Evolutionary conservation across 2,888 invertebrate genomes (phyloP).

Genomic region (Liposcelis brunnea): DNA sequence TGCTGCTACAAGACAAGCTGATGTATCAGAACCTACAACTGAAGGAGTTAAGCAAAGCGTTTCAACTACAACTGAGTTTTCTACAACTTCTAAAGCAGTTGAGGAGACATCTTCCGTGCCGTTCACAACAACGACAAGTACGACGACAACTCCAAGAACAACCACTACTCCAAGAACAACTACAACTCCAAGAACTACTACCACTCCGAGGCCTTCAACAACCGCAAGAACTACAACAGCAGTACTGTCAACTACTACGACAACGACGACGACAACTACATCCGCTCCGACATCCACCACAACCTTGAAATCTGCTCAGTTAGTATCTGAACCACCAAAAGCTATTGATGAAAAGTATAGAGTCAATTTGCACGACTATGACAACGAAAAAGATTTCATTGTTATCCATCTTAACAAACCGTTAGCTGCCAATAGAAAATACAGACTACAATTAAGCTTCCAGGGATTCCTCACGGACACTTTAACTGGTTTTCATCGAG

Average conservation of each 20-base stretch:
- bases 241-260: too few species aligned
- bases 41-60: too few species aligned
- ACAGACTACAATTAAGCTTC: slow-evolving; percentile 12
- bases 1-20: too few species aligned
- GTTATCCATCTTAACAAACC: neutral
- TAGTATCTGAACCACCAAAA: neutral
- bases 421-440: slow-evolving; percentile 4
- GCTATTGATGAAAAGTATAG: neutral
- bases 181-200: neutral
- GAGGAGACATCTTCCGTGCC: too few species aligned
- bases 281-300: neutral
- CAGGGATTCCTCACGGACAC: slow-evolving; percentile 11
- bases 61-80: too few species aligned
- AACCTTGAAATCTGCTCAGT: neutral
- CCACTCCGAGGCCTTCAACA: neutral
- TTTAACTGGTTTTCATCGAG: slow-evolving; percentile 12
- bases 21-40: too few species aligned
- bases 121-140: too few species aligned
- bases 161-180: neutral
- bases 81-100: too few species aligned
- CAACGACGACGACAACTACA: neutral
- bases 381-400: neutral
- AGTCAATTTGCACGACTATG: neutral
- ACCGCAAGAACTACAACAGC: neutral
- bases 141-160: neutral